A percentile compares a stretch with the other conserved stretches of the same genome.
These are phyloP conservation scores for Noturus placidus DNA, from an alignment of 2,113 vertebrate genomes.

Conservation along the genomic window DNA sequence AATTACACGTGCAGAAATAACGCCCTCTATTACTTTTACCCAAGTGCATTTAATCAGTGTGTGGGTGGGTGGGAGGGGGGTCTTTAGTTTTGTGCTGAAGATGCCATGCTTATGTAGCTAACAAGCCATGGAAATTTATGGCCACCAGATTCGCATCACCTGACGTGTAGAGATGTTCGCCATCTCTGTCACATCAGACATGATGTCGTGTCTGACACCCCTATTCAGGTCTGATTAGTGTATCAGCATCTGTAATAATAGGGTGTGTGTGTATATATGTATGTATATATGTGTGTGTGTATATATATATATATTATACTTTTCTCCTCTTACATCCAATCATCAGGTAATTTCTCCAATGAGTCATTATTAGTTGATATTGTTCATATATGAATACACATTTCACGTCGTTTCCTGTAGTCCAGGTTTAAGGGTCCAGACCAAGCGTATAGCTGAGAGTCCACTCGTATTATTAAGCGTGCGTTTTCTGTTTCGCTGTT, in stretches of 20 bases:
- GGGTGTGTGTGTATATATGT: too few species aligned
- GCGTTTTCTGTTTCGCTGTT: neutral
- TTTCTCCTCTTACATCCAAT: too few species aligned
- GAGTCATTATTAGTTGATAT: neutral
- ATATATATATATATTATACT: too few species aligned
- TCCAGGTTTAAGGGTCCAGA: too few species aligned
- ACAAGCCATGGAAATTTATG: neutral
- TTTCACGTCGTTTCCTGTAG: too few species aligned
- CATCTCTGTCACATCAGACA: too few species aligned
- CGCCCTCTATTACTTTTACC: neutral
- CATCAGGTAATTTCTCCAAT: neutral
- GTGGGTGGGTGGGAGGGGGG: rapidly evolving
- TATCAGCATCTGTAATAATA: neutral
- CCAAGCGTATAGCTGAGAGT: too few species aligned
- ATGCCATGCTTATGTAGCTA: neutral
- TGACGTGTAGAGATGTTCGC: neutral
- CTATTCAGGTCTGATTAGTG: neutral
- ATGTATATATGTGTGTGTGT: too few species aligned
- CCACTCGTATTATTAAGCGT: too few species aligned
- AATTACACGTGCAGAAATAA: neutral
- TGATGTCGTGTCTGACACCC: neutral
- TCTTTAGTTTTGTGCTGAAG: neutral
- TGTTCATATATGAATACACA: neutral
- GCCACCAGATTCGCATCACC: neutral
- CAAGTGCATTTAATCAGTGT: neutral